These are phyloP conservation scores for Drosophila setifemur DNA, from an alignment of 1,140 invertebrate genomes.

Conservation along the genomic window DNA sequence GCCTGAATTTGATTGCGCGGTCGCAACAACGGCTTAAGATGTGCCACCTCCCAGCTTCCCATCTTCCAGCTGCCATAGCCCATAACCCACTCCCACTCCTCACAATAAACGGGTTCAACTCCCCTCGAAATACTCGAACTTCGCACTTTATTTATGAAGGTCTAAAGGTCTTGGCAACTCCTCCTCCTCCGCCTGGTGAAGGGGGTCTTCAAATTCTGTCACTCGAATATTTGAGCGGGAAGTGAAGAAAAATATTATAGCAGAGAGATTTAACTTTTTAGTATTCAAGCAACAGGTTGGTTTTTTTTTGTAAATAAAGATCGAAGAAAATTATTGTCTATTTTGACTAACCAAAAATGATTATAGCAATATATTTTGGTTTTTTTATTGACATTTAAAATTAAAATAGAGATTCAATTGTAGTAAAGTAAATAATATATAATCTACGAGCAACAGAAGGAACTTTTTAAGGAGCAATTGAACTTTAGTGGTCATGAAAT, in stretches of 20 bases:
- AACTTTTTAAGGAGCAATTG: too few species aligned
- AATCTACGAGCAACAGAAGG: too few species aligned
- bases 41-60: constrained; percentile 13
- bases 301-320: not conserved
- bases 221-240: not conserved
- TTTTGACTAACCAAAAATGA: too few species aligned
- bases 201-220: not conserved
- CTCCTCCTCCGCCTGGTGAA: not conserved
- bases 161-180: constrained; percentile 31
- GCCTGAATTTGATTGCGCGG: constrained; percentile 78
- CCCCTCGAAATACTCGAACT: constrained; percentile 34
- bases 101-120: constrained; percentile 18
- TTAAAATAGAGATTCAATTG: too few species aligned
- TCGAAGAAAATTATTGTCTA: not conserved
- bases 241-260: not conserved
- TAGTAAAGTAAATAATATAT: too few species aligned
- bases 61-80: too few species aligned
- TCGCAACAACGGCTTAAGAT: constrained; percentile 46
- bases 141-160: constrained; percentile 66
- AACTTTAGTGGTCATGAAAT: too few species aligned
- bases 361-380: too few species aligned
- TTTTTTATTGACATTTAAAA: too few species aligned
- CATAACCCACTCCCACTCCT: not conserved
- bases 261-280: too few species aligned
- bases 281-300: not conserved